A percentile compares a stretch with the other conserved stretches of the same genome.
Evolutionary conservation across 2,797 vertebrate genomes (phyloP).

Genomic region (Enteromius mattozi): DNA sequence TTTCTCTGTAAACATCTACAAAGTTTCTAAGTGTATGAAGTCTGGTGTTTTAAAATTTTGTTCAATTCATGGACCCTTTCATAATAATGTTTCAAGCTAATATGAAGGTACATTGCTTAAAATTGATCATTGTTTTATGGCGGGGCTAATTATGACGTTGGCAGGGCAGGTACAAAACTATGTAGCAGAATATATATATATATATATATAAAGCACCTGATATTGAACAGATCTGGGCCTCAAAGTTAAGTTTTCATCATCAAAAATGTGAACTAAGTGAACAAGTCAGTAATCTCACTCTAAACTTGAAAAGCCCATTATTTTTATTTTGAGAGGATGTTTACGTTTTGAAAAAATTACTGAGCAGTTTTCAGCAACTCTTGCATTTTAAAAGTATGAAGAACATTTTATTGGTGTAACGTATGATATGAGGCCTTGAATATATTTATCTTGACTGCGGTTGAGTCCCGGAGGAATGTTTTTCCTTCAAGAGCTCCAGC

Average conservation of each 20-base stretch:
- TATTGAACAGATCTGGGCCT: background rate
- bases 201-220: too few species aligned
- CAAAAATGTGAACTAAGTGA: background rate
- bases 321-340: background rate
- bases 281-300: background rate
- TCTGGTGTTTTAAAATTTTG: background rate
- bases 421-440: background rate
- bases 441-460: background rate
- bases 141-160: background rate
- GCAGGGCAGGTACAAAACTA: background rate
- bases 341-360: background rate
- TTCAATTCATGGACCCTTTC: background rate
- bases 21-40: background rate
- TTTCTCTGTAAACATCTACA: background rate
- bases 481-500: constrained; percentile 36
- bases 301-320: background rate
- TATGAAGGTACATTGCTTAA: background rate
- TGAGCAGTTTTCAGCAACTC: background rate
- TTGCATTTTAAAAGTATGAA: background rate
- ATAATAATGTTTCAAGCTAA: background rate
- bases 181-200: background rate
- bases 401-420: too few species aligned
- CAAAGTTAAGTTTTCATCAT: background rate
- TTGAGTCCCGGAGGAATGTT: constrained; percentile 42
- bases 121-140: background rate